Base-by-base conservation (phyloP, 2,888 invertebrate genomes). In the Latheticus oryzae region DNA sequence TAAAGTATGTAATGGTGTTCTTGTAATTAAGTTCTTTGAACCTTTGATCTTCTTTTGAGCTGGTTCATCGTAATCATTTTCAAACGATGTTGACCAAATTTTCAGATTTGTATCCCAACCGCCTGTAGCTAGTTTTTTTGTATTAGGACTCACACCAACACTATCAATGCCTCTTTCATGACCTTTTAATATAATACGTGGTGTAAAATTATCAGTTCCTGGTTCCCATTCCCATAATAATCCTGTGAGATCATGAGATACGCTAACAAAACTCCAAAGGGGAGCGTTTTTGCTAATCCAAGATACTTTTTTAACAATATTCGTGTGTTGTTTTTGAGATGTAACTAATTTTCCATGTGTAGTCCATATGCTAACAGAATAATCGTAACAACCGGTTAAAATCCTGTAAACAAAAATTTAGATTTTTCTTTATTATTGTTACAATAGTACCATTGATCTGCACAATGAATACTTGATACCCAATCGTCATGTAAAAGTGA, bases 401-500 rank as follows among this genome's bases (percentile, higher is more conserved):
- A 97, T 91, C 90, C 93, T 93, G 69, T 19, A 81, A 80, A 63
- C 16, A 30, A 30, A 37, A 13, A 21, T 45, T 42, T 21, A 32
- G 48, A 38, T 37, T 37, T n/a, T n/a, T n/a, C n/a, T 38, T 38
- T 26, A 42, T 13, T 24, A n/a, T 51, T 40, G 28, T 37, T 24
- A 28, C 11, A 28, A 5, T 19, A 7, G 40, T 65, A 72, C 74
- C 73, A 73, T 69, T 67, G 69, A 33, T 72, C 66, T 30, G 54
- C 35, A 37, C 69, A 64, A 37, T 71, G 61, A 52, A 73, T 61
- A 3, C 64, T 61, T 11, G 95, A 90, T n/a, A 98, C 95, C 98
- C 98, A 99, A 76, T 99, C 98, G 79, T 97, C 95, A 72, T 97
- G 97, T 76, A 93, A 84, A 63, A 98, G 81, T 74, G 94, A 93